Conservation (phyloP, 2,113 vertebrate species). For the Noctilio leporinus region DNA sequence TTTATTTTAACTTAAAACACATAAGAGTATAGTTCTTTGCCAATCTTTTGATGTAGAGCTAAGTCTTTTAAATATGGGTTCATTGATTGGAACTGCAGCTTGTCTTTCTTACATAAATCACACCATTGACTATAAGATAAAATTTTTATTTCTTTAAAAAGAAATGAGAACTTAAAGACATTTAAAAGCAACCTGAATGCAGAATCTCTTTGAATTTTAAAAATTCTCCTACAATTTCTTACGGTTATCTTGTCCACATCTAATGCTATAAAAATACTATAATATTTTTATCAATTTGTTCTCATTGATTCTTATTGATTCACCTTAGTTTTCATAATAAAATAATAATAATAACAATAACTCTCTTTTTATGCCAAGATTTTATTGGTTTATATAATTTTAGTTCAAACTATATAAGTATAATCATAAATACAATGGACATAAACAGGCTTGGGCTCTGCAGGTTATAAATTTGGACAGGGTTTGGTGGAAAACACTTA, state of each 20-base stretch:
- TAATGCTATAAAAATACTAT: neutral
- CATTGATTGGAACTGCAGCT: neutral
- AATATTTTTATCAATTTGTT: neutral
- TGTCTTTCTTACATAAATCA: neutral
- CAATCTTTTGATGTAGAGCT: conserved; percentile 40
- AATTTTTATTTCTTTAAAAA: neutral
- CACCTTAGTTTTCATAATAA: neutral
- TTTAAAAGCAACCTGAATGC: neutral
- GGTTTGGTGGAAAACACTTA: neutral
- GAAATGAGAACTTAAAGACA: neutral
- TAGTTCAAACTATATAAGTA: neutral
- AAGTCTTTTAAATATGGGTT: neutral
- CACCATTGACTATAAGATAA: neutral
- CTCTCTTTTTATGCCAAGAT: neutral
- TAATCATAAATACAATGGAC: neutral
- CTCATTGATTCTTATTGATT: neutral
- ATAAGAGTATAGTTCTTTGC: conserved; percentile 9
- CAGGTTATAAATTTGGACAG: neutral
- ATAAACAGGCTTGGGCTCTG: neutral
- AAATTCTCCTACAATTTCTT: neutral
- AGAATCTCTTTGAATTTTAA: neutral
- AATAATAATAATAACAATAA: neutral
- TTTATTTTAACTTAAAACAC: conserved; percentile 62
- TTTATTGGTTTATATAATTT: neutral
- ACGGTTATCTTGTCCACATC: neutral